Percentiles rank a stretch among this genome's conserved stretches.
These are phyloP conservation scores for Torymus aiolomorphi DNA, from an alignment of 2,888 invertebrate species.

Conservation along the genomic window DNA sequence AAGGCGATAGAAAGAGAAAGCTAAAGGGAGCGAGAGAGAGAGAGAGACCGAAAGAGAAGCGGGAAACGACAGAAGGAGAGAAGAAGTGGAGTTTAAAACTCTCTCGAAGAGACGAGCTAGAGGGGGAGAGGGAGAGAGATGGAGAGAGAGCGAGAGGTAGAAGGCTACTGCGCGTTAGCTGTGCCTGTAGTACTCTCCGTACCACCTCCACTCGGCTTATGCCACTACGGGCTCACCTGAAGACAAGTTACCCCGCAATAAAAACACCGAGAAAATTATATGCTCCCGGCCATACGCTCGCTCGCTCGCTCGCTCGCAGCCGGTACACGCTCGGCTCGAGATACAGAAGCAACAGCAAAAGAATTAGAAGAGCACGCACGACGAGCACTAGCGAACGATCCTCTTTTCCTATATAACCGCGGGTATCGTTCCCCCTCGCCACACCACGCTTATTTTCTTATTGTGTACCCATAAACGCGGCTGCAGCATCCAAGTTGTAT, in stretches of 20 bases:
- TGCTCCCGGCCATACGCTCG: slow-evolving; percentile 72
- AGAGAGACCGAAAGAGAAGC: slow-evolving; percentile 45
- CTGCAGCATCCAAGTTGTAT: too few species aligned
- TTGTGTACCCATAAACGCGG: too few species aligned
- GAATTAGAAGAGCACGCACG: slow-evolving; percentile 50
- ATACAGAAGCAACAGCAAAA: slow-evolving; percentile 61
- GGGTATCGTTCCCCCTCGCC: not conserved
- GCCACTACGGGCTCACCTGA: slow-evolving; percentile 68
- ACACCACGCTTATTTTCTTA: not conserved
- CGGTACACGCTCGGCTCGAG: slow-evolving; percentile 13
- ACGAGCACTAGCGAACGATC: slow-evolving; percentile 5
- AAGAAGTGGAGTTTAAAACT: slow-evolving; percentile 60
- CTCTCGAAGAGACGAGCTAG: slow-evolving; percentile 31
- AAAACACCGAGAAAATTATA: slow-evolving; percentile 76
- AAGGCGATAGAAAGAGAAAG: slow-evolving; percentile 43
- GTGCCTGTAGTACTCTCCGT: slow-evolving; percentile 72
- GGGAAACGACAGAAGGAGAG: slow-evolving; percentile 56
- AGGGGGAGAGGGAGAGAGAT: slow-evolving; percentile 44
- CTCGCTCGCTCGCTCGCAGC: slow-evolving; percentile 56
- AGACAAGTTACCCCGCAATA: slow-evolving; percentile 76
- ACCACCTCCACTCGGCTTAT: slow-evolving; percentile 70
- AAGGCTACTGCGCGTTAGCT: slow-evolving; percentile 74
- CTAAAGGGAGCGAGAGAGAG: slow-evolving; percentile 42
- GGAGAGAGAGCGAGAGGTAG: slow-evolving; percentile 52
- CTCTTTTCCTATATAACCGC: slow-evolving; percentile 27